Percentiles rank a stretch among this genome's conserved stretches.
phyloP scores from a whole-genome alignment of 2,113 vertebrate species.

The Oncorhynchus keta region DNA sequence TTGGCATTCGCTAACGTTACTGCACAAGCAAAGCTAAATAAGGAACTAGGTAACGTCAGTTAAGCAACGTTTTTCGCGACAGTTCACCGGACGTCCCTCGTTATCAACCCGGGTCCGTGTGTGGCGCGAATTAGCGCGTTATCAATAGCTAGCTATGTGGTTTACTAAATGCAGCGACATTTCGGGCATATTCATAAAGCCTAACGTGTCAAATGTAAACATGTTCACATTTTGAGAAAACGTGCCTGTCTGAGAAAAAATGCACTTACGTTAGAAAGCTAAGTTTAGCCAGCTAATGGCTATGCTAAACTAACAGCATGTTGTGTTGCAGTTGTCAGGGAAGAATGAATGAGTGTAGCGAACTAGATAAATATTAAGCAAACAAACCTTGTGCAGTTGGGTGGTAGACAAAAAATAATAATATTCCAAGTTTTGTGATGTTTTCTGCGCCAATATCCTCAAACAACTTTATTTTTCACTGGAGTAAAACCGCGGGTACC shows the following conservation, averaged over 20 bases:
- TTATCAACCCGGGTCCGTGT: too few relatives aligned
- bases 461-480: background rate
- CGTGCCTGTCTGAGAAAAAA: too few relatives aligned
- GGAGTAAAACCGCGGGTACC: too few relatives aligned
- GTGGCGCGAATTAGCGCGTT: too few relatives aligned
- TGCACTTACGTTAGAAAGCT: background rate
- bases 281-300: background rate
- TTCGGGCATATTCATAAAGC: too few relatives aligned
- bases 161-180: too few relatives aligned
- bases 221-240: too few relatives aligned
- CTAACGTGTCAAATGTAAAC: too few relatives aligned
- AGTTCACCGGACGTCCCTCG: too few relatives aligned
- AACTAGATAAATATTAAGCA: background rate
- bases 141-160: too few relatives aligned
- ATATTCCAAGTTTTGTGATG: background rate
- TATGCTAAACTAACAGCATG: slow-evolving; percentile 12
- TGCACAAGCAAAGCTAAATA: background rate
- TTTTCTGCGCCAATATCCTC: background rate
- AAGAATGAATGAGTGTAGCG: slow-evolving; percentile 45
- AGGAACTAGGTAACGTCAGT: too few relatives aligned
- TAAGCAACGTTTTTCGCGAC: too few relatives aligned
- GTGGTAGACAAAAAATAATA: background rate
- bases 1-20: background rate
- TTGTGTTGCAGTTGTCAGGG: slow-evolving; percentile 32
- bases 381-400: slow-evolving; percentile 53